Evolutionary conservation across 2,888 invertebrate genomes (phyloP).

Genomic region (Ischnus inquisitorius): DNA sequence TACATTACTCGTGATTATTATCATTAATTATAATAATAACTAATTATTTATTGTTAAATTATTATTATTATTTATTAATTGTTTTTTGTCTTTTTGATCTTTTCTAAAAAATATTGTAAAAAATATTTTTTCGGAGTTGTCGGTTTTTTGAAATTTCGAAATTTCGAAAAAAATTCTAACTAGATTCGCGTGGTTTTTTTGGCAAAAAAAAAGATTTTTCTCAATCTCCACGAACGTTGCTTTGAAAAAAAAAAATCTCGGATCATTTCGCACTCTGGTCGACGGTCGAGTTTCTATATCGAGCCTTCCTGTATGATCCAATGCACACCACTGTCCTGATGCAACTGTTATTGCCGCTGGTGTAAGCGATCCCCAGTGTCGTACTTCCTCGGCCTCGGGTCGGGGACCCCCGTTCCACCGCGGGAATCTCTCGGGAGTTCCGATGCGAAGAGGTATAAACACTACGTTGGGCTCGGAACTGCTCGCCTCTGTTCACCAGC

Average conservation of each 20-base stretch:
- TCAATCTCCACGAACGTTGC: too few relatives aligned
- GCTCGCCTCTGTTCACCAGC: slow-evolving; percentile 3
- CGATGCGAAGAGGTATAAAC: slow-evolving; percentile 4
- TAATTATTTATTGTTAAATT: too few relatives aligned
- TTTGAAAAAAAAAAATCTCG: background rate
- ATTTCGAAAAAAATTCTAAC: too few relatives aligned
- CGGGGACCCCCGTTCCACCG: slow-evolving; percentile 20
- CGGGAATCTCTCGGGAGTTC: slow-evolving; percentile 19
- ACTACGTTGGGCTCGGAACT: slow-evolving; percentile 13
- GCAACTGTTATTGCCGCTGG: slow-evolving; percentile 12
- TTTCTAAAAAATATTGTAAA: too few relatives aligned
- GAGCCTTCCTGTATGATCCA: background rate
- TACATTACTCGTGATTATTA: too few relatives aligned
- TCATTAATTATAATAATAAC: too few relatives aligned
- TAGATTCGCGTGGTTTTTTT: too few relatives aligned
- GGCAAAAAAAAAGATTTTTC: too few relatives aligned
- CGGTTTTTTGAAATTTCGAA: too few relatives aligned
- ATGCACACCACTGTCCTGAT: background rate
- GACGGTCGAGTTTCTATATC: background rate
- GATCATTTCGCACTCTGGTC: background rate
- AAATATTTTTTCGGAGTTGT: too few relatives aligned
- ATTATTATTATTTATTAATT: too few relatives aligned
- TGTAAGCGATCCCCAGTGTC: slow-evolving; percentile 15
- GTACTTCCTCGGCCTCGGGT: slow-evolving; percentile 24
- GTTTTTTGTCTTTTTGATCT: too few relatives aligned